Base-by-base conservation (phyloP, 1,140 invertebrate species). In the Pseudomyrmex concolor region DNA sequence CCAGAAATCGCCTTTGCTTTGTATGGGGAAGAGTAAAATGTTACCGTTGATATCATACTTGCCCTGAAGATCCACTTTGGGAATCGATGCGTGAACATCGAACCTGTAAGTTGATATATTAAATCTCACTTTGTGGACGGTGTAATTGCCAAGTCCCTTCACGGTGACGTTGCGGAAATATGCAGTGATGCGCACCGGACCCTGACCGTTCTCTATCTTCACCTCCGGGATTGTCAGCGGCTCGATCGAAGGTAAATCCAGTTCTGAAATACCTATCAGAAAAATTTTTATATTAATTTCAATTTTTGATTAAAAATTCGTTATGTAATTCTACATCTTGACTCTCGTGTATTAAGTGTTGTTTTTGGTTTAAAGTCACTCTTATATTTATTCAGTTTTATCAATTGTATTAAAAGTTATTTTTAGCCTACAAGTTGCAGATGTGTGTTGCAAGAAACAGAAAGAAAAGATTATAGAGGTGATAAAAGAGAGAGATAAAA, bases 1-100 rank as follows among this genome's bases (percentile, higher is more conserved):
- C 96, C 96, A 97, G 91, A 97, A 97, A 83, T 97, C 96, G 57
- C 97, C 97, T 77, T 96, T 95, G 10, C 96, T 97, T 70, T 96
- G 94, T 8, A 97, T 96, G 0, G 96, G 96, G 88, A 97, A 97
- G 1, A 97, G 94, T 1, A 97, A 92, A 59, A 97, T 96, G 84
- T 97, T 96, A 17, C 97, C 97, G 2, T 95, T 95, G 0, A 97
- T 96, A 78, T 97, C 96, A 89, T 97, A 97, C 72, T 95, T 95
- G 17, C 97, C 97, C 13, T 95, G 95, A 10, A 96, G 95, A 89
- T 97, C 96, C 66, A 97, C 96, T 67, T 96, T 95, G 1, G 97
- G 97, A 10, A 97, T 94, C 9, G 94, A 93, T n/a, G 97, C 87
- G 1, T 96, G 95, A 87, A 97, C 94, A 88, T 97, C 96, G 7